These are phyloP conservation scores for Cossypha heuglini DNA, from an alignment of 2,797 vertebrate species.

Conservation along the genomic window DNA sequence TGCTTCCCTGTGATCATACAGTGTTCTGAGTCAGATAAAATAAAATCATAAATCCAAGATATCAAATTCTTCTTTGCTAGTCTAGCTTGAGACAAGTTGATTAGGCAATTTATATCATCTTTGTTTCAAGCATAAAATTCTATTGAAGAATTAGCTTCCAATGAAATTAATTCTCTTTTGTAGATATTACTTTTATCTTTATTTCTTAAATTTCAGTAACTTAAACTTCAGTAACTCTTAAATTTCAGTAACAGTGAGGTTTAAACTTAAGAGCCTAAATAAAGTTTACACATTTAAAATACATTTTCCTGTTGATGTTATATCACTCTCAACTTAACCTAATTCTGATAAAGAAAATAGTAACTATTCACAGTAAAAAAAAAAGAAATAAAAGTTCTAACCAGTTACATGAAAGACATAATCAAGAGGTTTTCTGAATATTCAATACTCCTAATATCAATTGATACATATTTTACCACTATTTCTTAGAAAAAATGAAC, in stretches of 20 bases:
- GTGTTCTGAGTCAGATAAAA: background rate
- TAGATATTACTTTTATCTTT: background rate
- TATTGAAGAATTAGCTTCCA: background rate
- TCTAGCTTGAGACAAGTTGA: background rate
- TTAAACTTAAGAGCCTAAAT: background rate
- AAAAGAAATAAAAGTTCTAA: background rate
- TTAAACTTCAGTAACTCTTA: background rate
- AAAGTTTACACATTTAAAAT: background rate
- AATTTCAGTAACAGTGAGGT: background rate
- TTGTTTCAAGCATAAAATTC: background rate
- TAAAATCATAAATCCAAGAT: background rate
- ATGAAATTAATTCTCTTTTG: background rate
- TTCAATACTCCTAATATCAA: background rate
- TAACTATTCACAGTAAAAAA: background rate
- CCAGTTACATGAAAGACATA: rapidly evolving
- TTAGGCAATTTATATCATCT: background rate
- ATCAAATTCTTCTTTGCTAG: background rate
- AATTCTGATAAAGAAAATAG: background rate
- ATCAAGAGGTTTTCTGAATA: background rate
- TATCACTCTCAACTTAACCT: background rate
- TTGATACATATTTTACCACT: background rate
- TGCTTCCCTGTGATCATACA: background rate
- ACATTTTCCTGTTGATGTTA: background rate
- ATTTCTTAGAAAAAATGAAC: background rate
- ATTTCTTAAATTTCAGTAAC: background rate